Evolutionary conservation across 2,888 invertebrate genomes (phyloP), one percentile per base, ranked within the genome.

Genomic region (Tetranychus truncatus): DNA sequence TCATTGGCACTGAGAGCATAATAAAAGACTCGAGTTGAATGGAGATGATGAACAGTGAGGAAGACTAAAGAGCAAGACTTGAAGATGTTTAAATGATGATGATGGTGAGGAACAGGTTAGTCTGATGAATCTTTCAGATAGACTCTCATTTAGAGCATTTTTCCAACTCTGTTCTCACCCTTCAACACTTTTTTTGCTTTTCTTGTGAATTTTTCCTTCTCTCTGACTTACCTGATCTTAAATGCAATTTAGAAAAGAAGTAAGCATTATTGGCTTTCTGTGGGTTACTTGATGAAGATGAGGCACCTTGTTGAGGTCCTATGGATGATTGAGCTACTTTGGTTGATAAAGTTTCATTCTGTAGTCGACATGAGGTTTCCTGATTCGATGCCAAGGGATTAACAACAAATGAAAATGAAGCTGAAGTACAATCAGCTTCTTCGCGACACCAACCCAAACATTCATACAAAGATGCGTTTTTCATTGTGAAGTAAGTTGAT

Each of bases 381-480:
- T 93, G 94, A 76, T 91, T 89, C 1, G 94, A 93, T 77, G 92
- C 91, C 81, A 94, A 83, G 9, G 94, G 94, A 83, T 94, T 94
- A 77, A 92, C 87, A 66, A 94, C 93, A 83, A 94, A 94, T 84
- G 92, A 92, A 83, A 94, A 95, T 4, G 92, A 90, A 6, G 92
- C 93, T 1, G 94, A 92, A 81, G 91, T 91, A 81, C 94, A 94
- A 81, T 92, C 92, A 0, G 89, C 88, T 81, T 94, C 93, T 82
- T 94, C 92, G 74, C 92, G 86, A 83, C 94, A 95, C 93, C 93
- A 94, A 55, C 92, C 92, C 82, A 94, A 92, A 83, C 94, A 95
- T 84, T 94, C 93, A 85, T 92, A 92, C 72, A 95, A 85, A 20
- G 92, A 91, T 71, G 94, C 86, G 84, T 95, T 95, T 82, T 92